Evolutionary conservation across 2,888 invertebrate species (phyloP).

Genomic region (Diaprepes abbreviatus): DNA sequence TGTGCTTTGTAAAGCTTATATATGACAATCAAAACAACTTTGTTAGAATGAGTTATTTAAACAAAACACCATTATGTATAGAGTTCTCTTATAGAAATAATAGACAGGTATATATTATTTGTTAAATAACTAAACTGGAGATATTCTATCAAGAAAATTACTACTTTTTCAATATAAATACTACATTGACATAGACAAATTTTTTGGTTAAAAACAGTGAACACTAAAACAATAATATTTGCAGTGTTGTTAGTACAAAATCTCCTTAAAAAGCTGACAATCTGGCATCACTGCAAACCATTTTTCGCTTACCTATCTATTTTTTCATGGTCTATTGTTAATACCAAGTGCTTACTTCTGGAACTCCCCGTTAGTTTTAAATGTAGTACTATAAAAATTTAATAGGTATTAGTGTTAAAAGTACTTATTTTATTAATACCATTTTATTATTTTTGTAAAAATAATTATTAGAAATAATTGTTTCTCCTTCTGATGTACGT

Average conservation of each 20-base stretch:
- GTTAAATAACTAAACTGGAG: no score
- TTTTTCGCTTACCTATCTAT: constrained; percentile 55
- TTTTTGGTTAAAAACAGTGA: constrained; percentile 27
- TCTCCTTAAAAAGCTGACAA: constrained; percentile 17
- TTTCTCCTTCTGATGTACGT: no score
- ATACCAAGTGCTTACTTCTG: constrained; percentile 32
- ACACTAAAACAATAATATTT: constrained; percentile 5
- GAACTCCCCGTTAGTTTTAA: constrained; percentile 51
- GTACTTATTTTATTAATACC: neutral
- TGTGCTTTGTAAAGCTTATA: no score
- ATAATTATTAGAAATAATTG: no score
- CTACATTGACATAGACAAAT: no score
- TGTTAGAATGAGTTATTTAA: no score
- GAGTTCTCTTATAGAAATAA: no score
- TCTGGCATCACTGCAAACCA: constrained; percentile 37
- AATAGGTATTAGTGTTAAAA: constrained; percentile 37
- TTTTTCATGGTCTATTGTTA: constrained; percentile 38
- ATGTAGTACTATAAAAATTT: constrained; percentile 62
- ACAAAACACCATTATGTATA: no score
- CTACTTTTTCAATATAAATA: no score
- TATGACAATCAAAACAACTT: no score
- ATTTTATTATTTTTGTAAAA: no score
- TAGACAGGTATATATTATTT: constrained; percentile 24
- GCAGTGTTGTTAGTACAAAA: constrained; percentile 25
- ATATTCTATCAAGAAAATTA: no score